These are phyloP conservation scores for Lochmaea capreae DNA, from an alignment of 2,888 invertebrate genomes.

Conservation along the genomic window DNA sequence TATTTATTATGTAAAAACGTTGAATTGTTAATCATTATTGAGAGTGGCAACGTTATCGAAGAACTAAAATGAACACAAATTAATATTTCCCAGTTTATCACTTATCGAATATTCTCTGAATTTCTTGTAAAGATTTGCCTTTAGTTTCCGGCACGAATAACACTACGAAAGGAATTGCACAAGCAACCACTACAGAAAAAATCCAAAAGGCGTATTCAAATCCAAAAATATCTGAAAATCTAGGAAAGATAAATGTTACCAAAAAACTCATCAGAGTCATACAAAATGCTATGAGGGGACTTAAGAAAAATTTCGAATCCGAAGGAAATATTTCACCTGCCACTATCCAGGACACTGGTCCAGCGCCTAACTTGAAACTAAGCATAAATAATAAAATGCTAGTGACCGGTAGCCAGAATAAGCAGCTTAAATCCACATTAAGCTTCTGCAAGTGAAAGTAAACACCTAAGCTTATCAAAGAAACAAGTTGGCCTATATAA, in stretches of 20 bases:
- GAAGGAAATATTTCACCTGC: slow-evolving; percentile 85
- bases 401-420: slow-evolving; percentile 78
- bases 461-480: slow-evolving; percentile 58
- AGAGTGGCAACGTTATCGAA: no score
- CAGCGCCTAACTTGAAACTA: slow-evolving; percentile 77
- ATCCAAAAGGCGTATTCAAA: slow-evolving; percentile 48
- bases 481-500: slow-evolving; percentile 72
- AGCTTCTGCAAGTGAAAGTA: slow-evolving; percentile 48
- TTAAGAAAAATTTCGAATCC: slow-evolving; percentile 78
- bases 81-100: neutral
- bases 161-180: slow-evolving; percentile 46
- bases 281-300: slow-evolving; percentile 34
- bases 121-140: slow-evolving; percentile 49
- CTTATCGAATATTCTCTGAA: slow-evolving; percentile 45
- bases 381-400: slow-evolving; percentile 78
- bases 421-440: slow-evolving; percentile 45
- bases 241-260: slow-evolving; percentile 47
- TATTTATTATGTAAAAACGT: no score
- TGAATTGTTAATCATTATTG: no score
- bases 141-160: slow-evolving; percentile 50
- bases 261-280: slow-evolving; percentile 39
- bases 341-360: slow-evolving; percentile 84
- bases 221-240: slow-evolving; percentile 41
- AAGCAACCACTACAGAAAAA: slow-evolving; percentile 44
- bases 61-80: no score